phyloP scores from a whole-genome alignment of 2,888 invertebrate genomes.

The Tinea pellionella region DNA sequence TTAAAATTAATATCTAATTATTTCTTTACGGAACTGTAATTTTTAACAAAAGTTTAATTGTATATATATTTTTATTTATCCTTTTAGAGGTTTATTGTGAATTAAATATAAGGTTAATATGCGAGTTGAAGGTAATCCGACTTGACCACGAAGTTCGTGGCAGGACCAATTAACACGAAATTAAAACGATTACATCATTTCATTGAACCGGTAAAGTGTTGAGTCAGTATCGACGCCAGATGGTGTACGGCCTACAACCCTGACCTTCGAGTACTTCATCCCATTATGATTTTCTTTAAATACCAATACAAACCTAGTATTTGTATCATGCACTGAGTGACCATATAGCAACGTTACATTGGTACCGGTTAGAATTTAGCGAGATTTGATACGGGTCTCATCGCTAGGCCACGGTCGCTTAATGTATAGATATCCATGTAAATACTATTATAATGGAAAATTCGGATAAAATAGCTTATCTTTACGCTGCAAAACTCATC shows the following conservation, averaged over 20 bases:
- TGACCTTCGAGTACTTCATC: background rate
- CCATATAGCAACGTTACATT: too few relatives aligned
- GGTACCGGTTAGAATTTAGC: too few relatives aligned
- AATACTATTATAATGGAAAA: too few relatives aligned
- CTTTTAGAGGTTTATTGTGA: background rate
- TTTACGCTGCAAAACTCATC: too few relatives aligned
- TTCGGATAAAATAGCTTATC: too few relatives aligned
- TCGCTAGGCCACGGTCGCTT: too few relatives aligned
- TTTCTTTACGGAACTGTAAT: background rate
- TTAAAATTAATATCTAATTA: background rate
- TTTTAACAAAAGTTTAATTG: background rate
- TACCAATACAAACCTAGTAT: too few relatives aligned
- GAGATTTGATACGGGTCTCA: too few relatives aligned
- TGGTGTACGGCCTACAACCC: background rate
- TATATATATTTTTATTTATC: background rate
- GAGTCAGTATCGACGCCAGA: background rate
- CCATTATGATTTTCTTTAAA: too few relatives aligned
- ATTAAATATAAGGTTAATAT: background rate
- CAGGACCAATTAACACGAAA: background rate
- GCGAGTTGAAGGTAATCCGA: background rate
- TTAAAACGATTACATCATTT: background rate
- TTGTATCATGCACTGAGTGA: too few relatives aligned
- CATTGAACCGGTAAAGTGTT: background rate
- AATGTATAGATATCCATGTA: too few relatives aligned
- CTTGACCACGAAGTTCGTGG: conserved; percentile 2